Evolutionary conservation across 2,888 invertebrate genomes (phyloP), one percentile per base, ranked within the genome.

Genomic region (Thera obeliscata): DNA sequence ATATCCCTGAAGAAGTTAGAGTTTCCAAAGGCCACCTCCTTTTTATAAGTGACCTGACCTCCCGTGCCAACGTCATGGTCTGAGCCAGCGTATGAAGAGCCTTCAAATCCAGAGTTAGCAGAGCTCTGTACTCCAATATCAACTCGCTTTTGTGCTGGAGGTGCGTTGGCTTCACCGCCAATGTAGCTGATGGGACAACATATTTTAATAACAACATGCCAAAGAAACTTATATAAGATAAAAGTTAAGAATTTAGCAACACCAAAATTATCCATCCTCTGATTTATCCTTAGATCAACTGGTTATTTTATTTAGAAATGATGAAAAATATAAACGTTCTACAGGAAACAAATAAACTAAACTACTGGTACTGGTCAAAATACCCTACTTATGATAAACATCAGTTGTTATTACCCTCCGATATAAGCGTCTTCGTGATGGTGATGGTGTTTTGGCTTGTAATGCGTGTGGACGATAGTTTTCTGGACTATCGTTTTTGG

Each of bases 1-100:
- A 95, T 94, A 76, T 95, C 95, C 55, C 94, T 91, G 76, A 95
- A 95, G 65, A 95, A 90, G n/a, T 89, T 86, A 0, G 92, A 90
- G 64, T 87, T 90, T 62, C 87, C 84, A 43, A 82, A 74, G 2
- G 85, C 82, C 2, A 87, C 82, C 78, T 83, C 83, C 73, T 87
- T 89, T 49, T 76, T 88, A 73, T 80, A 87, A 1, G 84, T 80
- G 46, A 83, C 79, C 52, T 83, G 80, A 2, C 79, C 64, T 6
- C 66, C 71, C 0, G 52, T 58, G 78, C 70, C 76, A 36, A 69
- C 78, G 33, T 12, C 63, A 8, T 63, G 66, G 9, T 55, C 50
- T 46, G 54, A 50, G 35, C 58, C 66, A 0, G 75, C 58, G 11
- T 77, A 74, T 2, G 73, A 83, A 55, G 77, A 75, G 38, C 80